Evolutionary conservation across 2,797 vertebrate genomes (phyloP), one percentile per base, ranked within the genome.

Genomic region (Balearica regulorum): DNA sequence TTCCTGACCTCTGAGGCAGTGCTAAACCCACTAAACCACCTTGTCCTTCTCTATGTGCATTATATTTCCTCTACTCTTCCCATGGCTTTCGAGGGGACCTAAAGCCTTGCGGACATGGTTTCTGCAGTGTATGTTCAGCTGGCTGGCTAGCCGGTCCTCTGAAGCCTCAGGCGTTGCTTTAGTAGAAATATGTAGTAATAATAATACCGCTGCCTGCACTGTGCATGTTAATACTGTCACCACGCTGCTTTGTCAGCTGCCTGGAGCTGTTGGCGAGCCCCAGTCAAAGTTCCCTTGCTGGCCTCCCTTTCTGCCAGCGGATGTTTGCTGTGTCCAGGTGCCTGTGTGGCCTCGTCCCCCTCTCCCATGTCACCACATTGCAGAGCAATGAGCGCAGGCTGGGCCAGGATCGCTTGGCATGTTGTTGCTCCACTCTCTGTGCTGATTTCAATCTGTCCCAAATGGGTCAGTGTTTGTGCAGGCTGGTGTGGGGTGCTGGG

Each of bases 1-100:
- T 96, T 96, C 96, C 93, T 96, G 96, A 92, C 87, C 92, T 95
- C 81, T 94, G 84, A 81, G 72, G 89, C 62, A 81, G 61, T 13
- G 37, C 87, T 93, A 90, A 95, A 68, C 76, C 88, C 83, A 54
- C 71, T 77, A 87, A 95, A 87, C 44, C 73, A 58, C 57, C 54
- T 71, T 70, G 79, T 90, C 76, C 87, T 83, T 61, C 92, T 85
- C 58, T 39, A 20, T 21, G 28, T 0, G 2, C 78, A 33, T 91
- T 89, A 22, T 87, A 83, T 95, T 97, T 95, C 92, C 71, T 89
- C 65, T 64, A 3, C 64, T 71, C 75, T 92, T 89, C 65, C 70
- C 66, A 66, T 33, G 46, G 71, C 65, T 94, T 89, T 91, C 92
- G 85, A 64, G 76, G 82, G 79, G 71, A 85, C 84, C 60, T 71